phyloP scores from a whole-genome alignment of 1,140 invertebrate species.

The Lepidurus arcticus region DNA sequence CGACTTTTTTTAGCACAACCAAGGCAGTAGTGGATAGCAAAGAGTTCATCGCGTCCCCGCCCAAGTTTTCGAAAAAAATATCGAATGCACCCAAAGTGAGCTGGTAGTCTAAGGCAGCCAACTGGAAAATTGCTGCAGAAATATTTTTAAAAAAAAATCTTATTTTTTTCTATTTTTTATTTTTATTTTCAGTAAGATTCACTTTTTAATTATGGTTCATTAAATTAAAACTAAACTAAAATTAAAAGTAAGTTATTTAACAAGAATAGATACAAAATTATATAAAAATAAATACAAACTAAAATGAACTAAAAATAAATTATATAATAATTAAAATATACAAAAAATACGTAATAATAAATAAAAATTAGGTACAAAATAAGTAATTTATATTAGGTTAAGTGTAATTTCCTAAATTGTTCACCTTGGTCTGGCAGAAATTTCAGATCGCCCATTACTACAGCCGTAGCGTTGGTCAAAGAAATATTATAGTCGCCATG shows the following conservation, averaged over 20 bases:
- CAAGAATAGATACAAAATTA: too few species aligned
- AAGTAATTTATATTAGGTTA: neutral
- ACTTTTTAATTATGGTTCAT: neutral
- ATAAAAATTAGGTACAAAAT: neutral
- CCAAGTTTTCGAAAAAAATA: neutral
- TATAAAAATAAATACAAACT: too few species aligned
- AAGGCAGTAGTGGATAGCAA: neutral
- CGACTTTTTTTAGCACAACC: neutral
- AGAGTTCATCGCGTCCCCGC: neutral
- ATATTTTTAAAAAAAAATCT: neutral
- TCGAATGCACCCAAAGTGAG: neutral
- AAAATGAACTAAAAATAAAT: too few species aligned
- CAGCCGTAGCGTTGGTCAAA: neutral
- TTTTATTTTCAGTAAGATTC: neutral
- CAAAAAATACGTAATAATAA: neutral
- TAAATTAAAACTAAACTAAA: too few species aligned
- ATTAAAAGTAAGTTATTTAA: too few species aligned
- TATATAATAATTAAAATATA: too few species aligned
- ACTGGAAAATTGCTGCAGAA: neutral
- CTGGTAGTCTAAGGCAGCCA: neutral
- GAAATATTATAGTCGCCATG: neutral
- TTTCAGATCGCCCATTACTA: neutral
- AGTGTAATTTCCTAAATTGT: neutral
- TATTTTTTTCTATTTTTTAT: neutral
- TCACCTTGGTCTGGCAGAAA: neutral